Evolutionary conservation across 2,113 vertebrate genomes (phyloP).

Genomic region (Cisticola juncidis): DNA sequence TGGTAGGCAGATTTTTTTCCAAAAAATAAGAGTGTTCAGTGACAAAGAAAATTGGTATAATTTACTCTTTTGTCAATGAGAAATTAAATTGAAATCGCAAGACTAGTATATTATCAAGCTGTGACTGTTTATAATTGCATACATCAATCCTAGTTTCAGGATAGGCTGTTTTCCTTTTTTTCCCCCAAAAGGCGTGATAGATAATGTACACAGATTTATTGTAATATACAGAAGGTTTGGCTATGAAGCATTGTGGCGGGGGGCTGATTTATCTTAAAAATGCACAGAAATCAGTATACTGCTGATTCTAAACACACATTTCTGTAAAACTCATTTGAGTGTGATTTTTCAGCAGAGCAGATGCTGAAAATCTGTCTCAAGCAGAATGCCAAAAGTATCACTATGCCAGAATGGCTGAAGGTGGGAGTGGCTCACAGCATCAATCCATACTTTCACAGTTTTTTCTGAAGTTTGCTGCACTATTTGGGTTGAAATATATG

Average conservation of each 20-base stretch:
- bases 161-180: background rate
- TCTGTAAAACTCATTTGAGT: background rate
- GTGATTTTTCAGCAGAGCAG: background rate
- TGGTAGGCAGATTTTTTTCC: accelerated
- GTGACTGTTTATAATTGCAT: background rate
- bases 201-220: background rate
- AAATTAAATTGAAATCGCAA: background rate
- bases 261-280: background rate
- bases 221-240: background rate
- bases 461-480: background rate
- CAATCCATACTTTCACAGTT: background rate
- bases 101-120: background rate
- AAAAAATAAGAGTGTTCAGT: background rate
- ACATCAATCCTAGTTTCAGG: background rate
- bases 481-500: background rate
- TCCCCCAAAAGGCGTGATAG: background rate
- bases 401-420: background rate
- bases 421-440: background rate
- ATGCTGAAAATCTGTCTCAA: background rate
- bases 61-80: background rate
- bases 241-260: background rate
- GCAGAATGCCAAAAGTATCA: background rate
- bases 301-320: background rate
- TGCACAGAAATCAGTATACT: background rate
- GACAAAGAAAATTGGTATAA: background rate